Evolutionary conservation across 53 echinoderm and acorn worm species (phyloP).

Genomic region (Stichopus horrens): DNA sequence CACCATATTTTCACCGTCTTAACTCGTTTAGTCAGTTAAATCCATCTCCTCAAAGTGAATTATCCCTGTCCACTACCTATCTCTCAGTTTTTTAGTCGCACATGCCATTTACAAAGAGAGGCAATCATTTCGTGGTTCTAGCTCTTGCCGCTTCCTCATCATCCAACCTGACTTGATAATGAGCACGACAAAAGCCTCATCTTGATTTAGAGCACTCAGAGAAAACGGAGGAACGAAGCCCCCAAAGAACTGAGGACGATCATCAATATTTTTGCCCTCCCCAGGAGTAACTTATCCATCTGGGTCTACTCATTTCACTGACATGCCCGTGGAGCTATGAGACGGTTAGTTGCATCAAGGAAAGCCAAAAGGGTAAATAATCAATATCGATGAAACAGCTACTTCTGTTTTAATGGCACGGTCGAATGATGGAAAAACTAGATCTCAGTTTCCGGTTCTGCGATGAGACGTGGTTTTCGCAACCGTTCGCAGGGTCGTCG

Average conservation of each 20-base stretch:
- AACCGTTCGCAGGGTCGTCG: too few species aligned
- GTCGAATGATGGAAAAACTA: neutral
- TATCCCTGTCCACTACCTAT: too few species aligned
- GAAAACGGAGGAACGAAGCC: neutral
- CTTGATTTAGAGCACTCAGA: neutral
- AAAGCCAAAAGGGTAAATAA: conserved; percentile 7
- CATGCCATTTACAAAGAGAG: too few species aligned
- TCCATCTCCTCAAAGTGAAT: too few species aligned
- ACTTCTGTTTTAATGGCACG: neutral
- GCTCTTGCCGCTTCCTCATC: too few species aligned
- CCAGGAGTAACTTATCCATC: conserved; percentile 1
- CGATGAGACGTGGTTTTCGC: too few species aligned
- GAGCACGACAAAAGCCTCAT: neutral
- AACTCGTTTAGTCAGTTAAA: too few species aligned
- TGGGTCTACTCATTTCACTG: neutral
- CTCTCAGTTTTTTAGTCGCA: too few species aligned
- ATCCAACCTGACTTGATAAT: neutral
- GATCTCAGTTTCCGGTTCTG: neutral
- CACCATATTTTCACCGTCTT: too few species aligned
- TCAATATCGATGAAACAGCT: neutral
- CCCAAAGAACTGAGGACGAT: neutral
- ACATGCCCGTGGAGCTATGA: neutral
- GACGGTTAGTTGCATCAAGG: neutral
- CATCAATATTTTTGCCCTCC: neutral
- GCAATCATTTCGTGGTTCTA: too few species aligned